Evolutionary conservation across 1,140 invertebrate genomes (phyloP).

Genomic region (Hylyphantes graminicola): DNA sequence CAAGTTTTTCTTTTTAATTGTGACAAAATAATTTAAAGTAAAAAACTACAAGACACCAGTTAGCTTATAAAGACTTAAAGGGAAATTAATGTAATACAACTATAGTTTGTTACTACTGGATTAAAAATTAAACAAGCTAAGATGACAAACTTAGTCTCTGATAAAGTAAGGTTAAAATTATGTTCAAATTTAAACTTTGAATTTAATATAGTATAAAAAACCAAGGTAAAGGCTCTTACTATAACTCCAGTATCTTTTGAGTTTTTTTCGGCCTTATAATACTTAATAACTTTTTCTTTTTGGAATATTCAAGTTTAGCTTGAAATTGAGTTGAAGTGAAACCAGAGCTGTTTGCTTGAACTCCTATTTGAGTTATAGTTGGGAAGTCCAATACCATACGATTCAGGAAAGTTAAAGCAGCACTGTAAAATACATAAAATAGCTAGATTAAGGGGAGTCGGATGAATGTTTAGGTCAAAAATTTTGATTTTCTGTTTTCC

Average conservation of each 20-base stretch:
- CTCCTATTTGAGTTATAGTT: conserved; percentile 56
- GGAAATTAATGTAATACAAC: too few species aligned
- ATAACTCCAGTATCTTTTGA: conserved; percentile 44
- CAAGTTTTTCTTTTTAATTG: too few species aligned
- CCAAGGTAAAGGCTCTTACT: conserved; percentile 42
- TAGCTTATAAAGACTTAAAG: too few species aligned
- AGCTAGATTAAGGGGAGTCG: too few species aligned
- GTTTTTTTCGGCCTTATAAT: conserved; percentile 28
- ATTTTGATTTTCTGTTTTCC: too few species aligned
- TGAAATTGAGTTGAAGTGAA: conserved; percentile 35
- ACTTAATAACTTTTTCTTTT: background rate
- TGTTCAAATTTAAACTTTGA: background rate
- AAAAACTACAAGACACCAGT: too few species aligned
- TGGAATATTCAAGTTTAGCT: conserved; percentile 16
- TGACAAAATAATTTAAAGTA: too few species aligned
- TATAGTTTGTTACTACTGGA: too few species aligned
- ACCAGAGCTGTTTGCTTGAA: conserved; percentile 61
- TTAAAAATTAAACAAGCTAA: too few species aligned
- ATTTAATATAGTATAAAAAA: background rate
- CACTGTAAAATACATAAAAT: conserved; percentile 35
- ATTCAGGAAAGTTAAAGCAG: conserved; percentile 58
- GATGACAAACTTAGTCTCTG: background rate
- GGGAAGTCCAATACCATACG: conserved; percentile 61
- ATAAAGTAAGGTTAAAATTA: background rate
- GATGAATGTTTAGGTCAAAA: too few species aligned